Base-by-base conservation (phyloP, 2,113 vertebrate species). In the Nycticebus coucang region DNA sequence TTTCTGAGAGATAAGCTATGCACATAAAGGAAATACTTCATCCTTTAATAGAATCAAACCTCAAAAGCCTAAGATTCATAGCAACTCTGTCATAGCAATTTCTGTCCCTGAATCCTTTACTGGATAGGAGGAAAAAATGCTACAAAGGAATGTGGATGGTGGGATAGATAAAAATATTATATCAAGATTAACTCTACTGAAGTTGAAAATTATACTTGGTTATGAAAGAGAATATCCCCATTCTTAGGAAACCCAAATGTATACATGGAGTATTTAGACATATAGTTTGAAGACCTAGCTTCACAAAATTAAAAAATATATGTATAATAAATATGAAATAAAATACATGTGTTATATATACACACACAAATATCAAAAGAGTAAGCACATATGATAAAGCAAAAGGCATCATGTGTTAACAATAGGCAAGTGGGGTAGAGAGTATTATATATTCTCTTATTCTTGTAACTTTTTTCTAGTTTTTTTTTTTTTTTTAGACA, bases 241-340 rank as follows among this genome's bases (percentile, higher is more conserved):
- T 83, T 94, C 41, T 75, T 86, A 87, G n/a, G 33, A 86, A 93
- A 28, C 14, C 12, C 86, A 7, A 15, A 74, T 9, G 30, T 30
- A 1, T 85, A 60, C 62, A 74, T 53, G 33, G 86, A 72, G 14
- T 55, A 89, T 80, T 57, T n/a, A 64, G 5, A 75, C 68, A 45
- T 11, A 28, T 3, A 55, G 55, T 22, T 80, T 93, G 24, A 89
- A 35, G 89, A 37, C 74, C 79, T 88, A 60, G 17, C 21, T 22
- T 87, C 45, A 93, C 69, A 78, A 82, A 33, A 89, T 68, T 93
- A n/a, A 72, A 92, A 95, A 87, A 33, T 71, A n/a, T 68, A 68
- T 18, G 22, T 33, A n/a, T 37, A 93, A 81, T 87, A 86, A 66
- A 82, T 71, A 55, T 41, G 4, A 84, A 74, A 86, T 57, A 37